These are phyloP conservation scores for Emmelina monodactyla DNA, from an alignment of 2,888 invertebrate species.

Conservation along the genomic window DNA sequence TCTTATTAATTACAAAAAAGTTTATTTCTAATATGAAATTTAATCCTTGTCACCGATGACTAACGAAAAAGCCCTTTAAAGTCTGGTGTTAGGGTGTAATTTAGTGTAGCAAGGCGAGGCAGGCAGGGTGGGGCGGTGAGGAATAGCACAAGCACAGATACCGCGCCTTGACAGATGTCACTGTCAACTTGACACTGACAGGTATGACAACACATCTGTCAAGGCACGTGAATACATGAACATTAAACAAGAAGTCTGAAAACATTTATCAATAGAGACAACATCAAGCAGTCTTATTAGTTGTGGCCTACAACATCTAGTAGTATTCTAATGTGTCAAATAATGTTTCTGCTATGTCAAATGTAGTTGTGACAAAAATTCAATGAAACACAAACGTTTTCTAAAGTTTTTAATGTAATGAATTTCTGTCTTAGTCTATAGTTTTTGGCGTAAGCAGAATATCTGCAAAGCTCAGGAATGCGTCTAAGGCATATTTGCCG, in stretches of 20 bases:
- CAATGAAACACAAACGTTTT: too few species aligned
- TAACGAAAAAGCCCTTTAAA: slow-evolving; percentile 28
- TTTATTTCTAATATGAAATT: too few species aligned
- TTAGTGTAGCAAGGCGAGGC: slow-evolving; percentile 61
- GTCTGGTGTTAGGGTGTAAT: slow-evolving; percentile 46
- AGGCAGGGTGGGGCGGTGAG: slow-evolving; percentile 49
- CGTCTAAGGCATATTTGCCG: slow-evolving; percentile 22
- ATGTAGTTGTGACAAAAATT: too few species aligned
- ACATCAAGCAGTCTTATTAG: neutral
- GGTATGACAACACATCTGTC: neutral
- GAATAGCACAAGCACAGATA: slow-evolving; percentile 51
- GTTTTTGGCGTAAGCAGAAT: slow-evolving; percentile 22
- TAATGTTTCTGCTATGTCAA: too few species aligned
- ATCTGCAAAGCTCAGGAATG: slow-evolving; percentile 33
- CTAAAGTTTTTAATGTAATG: too few species aligned
- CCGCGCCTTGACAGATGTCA: neutral
- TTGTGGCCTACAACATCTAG: neutral
- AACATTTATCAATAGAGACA: neutral
- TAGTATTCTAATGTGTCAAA: neutral
- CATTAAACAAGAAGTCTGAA: slow-evolving; percentile 1
- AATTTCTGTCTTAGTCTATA: too few species aligned
- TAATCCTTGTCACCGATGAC: too few species aligned
- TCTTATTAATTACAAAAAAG: too few species aligned
- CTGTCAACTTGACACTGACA: neutral
- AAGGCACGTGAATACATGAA: neutral